Percentiles rank a stretch among this genome's conserved stretches.
phyloP scores from a whole-genome alignment of 2,113 vertebrate species.

The Amia ocellicauda region DNA sequence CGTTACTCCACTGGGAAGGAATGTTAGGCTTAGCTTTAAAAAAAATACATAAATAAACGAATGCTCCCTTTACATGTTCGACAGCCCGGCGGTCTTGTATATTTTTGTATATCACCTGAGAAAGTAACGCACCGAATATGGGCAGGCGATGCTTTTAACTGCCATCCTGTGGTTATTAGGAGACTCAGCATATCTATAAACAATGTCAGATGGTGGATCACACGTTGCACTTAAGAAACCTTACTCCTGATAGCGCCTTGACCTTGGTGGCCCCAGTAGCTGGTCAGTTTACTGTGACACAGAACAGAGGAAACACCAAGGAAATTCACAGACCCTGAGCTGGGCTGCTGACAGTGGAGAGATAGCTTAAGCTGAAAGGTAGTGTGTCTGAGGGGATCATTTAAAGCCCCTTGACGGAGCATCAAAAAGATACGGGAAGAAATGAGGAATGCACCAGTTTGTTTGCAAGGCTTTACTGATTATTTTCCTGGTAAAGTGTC shows the following conservation, averaged over 20 bases:
- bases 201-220: constrained; percentile 79
- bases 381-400: constrained; percentile 1
- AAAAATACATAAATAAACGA: no score
- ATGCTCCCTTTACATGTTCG: background rate
- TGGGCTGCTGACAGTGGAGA: constrained; percentile 36
- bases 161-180: constrained; percentile 68
- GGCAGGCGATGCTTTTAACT: constrained; percentile 74
- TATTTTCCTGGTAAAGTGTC: constrained; percentile 29
- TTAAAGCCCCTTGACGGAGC: constrained; percentile 13
- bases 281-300: constrained; percentile 61
- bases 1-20: no score
- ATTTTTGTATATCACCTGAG: constrained; percentile 72
- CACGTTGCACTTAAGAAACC: constrained; percentile 79
- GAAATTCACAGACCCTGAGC: constrained; percentile 42
- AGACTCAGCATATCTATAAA: constrained; percentile 70
- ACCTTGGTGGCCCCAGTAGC: constrained; percentile 61
- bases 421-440: background rate
- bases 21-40: no score
- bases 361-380: constrained; percentile 24
- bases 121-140: constrained; percentile 72
- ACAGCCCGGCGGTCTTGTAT: constrained; percentile 23
- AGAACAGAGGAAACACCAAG: constrained; percentile 61
- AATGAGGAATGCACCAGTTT: constrained; percentile 37
- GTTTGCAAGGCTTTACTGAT: constrained; percentile 33
- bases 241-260: constrained; percentile 71